phyloP scores from a whole-genome alignment of 2,113 vertebrate genomes.

The Kryptolebias marmoratus region DNA sequence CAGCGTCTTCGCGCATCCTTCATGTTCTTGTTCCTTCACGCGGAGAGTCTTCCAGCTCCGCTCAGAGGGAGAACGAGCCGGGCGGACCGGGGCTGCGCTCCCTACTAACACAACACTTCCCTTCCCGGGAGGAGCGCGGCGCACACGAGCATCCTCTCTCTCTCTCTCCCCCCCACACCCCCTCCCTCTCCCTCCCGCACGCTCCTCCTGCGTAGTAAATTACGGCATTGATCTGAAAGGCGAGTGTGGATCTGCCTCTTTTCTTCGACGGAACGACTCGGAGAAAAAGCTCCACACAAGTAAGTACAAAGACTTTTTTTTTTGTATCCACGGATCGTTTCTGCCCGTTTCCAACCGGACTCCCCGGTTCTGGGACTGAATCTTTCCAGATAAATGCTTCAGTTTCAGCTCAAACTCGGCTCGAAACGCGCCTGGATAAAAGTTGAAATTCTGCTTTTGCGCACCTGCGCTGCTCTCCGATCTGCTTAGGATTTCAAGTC shows the following conservation, averaged over 20 bases:
- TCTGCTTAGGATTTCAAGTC: background rate
- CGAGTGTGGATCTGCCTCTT: constrained; percentile 53
- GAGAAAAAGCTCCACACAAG: constrained; percentile 49
- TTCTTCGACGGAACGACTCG: constrained; percentile 52
- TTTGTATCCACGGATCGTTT: too few species aligned
- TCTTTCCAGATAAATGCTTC: too few species aligned
- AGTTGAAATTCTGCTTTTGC: background rate
- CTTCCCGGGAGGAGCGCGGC: constrained; percentile 70
- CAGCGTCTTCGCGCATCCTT: constrained; percentile 77
- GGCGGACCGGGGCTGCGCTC: constrained; percentile 56
- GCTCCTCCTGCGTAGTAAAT: constrained; percentile 46
- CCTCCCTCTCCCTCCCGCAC: constrained; percentile 13
- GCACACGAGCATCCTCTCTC: constrained; percentile 42
- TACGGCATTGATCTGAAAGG: constrained; percentile 57
- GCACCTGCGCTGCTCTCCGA: constrained; percentile 3
- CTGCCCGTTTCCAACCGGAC: background rate
- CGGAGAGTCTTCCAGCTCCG: constrained; percentile 55
- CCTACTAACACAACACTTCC: constrained; percentile 52
- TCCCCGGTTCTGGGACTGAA: too few species aligned
- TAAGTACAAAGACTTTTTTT: constrained; percentile 41
- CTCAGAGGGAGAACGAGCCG: constrained; percentile 30
- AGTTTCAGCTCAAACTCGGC: too few species aligned
- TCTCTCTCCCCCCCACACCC: constrained; percentile 6
- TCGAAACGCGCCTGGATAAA: background rate
- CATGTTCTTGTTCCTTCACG: constrained; percentile 58